Percentiles rank a stretch among this genome's conserved stretches.
Conservation (phyloP, 30 jellyfish, hydroid and myxozoan genomes). For the Cassiopea andromeda region DNA sequence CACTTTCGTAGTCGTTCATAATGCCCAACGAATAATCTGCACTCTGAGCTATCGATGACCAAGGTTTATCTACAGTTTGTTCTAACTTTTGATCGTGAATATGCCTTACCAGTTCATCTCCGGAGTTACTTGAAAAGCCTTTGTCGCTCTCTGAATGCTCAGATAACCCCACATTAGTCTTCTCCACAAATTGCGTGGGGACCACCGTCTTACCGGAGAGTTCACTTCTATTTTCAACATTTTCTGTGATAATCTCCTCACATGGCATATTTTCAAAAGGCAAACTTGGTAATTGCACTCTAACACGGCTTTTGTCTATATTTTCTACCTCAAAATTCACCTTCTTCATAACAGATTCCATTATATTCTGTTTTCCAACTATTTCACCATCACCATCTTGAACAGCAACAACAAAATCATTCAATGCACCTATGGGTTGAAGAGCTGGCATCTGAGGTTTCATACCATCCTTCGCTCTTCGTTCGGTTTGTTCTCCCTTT, state of each 20-base stretch:
- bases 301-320: neutral
- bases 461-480: neutral
- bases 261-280: neutral
- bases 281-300: neutral
- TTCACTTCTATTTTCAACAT: neutral
- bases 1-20: slow-evolving; percentile 14
- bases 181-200: neutral
- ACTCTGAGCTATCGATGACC: slow-evolving; percentile 5
- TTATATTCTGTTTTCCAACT: neutral
- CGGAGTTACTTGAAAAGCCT: neutral
- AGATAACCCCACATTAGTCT: neutral
- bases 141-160: neutral
- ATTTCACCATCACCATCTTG: neutral
- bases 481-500: neutral
- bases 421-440: neutral
- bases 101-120: neutral
- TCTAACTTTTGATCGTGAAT: neutral
- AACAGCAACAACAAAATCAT: neutral
- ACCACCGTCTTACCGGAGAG: neutral
- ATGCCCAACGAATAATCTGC: neutral
- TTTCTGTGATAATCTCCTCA: neutral
- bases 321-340: neutral
- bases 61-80: neutral
- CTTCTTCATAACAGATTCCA: neutral
- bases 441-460: neutral